Percentiles rank a stretch among this genome's conserved stretches.
These are phyloP conservation scores for Syngnathus typhle DNA, from an alignment of 2,113 vertebrate species.

Conservation along the genomic window DNA sequence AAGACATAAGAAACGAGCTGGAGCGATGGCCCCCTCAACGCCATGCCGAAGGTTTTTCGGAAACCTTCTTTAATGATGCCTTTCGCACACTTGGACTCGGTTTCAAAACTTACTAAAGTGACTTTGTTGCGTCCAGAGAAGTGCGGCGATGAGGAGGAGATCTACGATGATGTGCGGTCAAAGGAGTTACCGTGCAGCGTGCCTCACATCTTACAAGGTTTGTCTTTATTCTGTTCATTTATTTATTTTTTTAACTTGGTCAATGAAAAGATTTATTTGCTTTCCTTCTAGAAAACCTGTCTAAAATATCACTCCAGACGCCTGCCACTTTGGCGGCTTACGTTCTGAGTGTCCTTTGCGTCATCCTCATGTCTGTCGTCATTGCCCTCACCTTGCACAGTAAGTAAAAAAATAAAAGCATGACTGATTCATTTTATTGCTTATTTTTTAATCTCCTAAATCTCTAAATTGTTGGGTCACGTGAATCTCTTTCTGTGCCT, in stretches of 20 bases:
- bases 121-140: constrained; percentile 21
- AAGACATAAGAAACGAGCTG: neutral
- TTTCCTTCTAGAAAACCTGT: constrained; percentile 9
- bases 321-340: neutral
- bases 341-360: constrained; percentile 19
- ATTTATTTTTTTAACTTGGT: no score
- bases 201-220: constrained; percentile 20
- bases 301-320: accelerated
- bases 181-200: neutral
- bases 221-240: neutral
- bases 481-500: neutral
- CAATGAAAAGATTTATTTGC: neutral
- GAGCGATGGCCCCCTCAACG: neutral
- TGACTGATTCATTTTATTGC: neutral
- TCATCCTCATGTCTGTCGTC: constrained; percentile 18
- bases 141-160: neutral
- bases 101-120: neutral
- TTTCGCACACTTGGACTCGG: neutral
- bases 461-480: neutral
- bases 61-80: neutral
- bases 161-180: constrained; percentile 32
- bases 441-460: neutral
- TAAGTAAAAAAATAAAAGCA: constrained; percentile 19
- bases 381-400: constrained; percentile 15
- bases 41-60: neutral